Evolutionary conservation across 64 coral and sea anemone genomes (phyloP).

Genomic region (Hydrozoanthus tunicans): DNA sequence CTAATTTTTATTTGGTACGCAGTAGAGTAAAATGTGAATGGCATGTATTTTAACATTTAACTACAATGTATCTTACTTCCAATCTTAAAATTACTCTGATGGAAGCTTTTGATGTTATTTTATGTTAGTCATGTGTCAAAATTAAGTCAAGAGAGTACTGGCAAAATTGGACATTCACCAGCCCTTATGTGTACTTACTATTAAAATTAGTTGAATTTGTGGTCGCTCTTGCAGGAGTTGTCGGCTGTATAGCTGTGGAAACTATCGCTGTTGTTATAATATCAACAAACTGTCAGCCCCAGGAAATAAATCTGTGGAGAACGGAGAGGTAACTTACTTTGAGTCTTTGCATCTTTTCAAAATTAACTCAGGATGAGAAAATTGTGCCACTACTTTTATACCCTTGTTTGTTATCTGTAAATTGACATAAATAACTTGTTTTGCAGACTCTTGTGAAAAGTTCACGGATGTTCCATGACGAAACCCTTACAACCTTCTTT

Average conservation of each 20-base stretch:
- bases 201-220: neutral
- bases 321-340: constrained; percentile 60
- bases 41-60: too few relatives aligned
- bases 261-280: constrained; percentile 92
- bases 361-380: neutral
- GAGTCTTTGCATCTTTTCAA: neutral
- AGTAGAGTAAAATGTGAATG: too few relatives aligned
- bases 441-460: constrained; percentile 63
- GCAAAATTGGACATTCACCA: neutral
- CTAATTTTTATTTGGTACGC: too few relatives aligned
- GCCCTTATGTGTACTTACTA: neutral
- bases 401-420: neutral
- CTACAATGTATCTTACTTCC: too few relatives aligned
- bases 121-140: too few relatives aligned
- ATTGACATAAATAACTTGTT: neutral
- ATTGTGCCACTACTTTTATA: neutral
- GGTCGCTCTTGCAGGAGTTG: constrained; percentile 66
- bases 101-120: neutral
- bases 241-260: constrained; percentile 73
- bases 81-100: neutral
- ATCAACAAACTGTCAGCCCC: constrained; percentile 76
- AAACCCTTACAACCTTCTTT: constrained; percentile 91
- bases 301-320: constrained; percentile 15
- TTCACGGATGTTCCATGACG: constrained; percentile 95
- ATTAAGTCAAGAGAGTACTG: neutral